phyloP scores from a whole-genome alignment of 2,113 vertebrate species.

The Arizona elegans region DNA sequence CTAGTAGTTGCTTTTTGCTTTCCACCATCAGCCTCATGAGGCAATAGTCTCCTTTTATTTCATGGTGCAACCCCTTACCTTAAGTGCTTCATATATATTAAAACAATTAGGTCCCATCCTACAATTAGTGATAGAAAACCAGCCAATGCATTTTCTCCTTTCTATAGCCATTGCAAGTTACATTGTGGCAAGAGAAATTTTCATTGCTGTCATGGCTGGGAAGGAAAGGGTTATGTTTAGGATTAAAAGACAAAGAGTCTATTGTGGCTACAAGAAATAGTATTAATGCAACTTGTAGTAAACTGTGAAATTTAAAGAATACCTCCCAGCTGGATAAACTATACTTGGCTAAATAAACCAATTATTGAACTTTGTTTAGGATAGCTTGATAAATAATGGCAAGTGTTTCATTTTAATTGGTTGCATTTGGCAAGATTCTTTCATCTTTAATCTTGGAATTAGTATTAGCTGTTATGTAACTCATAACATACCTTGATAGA shows the following conservation, averaged over 20 bases:
- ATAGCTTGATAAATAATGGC: background rate
- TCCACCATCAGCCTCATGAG: background rate
- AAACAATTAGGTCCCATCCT: background rate
- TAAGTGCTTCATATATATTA: background rate
- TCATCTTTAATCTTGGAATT: background rate
- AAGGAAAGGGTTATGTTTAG: background rate
- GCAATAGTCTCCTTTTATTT: background rate
- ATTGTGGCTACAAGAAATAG: background rate
- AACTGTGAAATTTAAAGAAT: background rate
- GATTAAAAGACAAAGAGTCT: background rate
- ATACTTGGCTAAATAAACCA: background rate
- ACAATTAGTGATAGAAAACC: background rate
- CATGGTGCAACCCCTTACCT: background rate
- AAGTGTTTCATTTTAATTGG: background rate
- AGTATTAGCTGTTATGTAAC: background rate
- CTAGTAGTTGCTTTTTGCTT: background rate
- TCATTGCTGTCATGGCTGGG: background rate
- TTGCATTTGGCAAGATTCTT: slow-evolving; percentile 19
- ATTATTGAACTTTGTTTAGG: background rate
- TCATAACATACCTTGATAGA: background rate
- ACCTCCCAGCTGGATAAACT: background rate
- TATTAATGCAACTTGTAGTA: background rate
- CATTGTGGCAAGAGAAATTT: background rate
- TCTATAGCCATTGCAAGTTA: background rate
- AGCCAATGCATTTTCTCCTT: background rate